Percentiles rank a stretch among this genome's conserved stretches.
Evolutionary conservation across 2,113 vertebrate species (phyloP).

Genomic region (Vombatus ursinus): DNA sequence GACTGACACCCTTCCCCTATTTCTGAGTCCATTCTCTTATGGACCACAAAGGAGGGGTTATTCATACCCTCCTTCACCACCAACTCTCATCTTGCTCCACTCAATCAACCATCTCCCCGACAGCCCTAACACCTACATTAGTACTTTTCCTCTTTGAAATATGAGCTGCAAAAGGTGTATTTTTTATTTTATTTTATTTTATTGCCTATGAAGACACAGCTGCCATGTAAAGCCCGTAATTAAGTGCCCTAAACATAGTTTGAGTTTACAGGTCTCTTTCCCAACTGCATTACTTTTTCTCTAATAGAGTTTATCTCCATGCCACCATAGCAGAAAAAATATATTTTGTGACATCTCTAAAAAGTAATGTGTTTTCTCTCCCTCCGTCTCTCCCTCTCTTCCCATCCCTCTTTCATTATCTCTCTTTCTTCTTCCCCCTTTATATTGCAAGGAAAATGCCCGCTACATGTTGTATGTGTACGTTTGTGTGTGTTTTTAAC

Average conservation of each 20-base stretch:
- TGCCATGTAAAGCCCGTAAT: conserved; percentile 64
- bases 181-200: conserved; percentile 44
- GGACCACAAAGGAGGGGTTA: background rate
- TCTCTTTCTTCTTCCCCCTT: background rate
- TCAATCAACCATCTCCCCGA: conserved; percentile 13
- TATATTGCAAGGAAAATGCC: conserved; percentile 67
- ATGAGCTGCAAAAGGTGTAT: background rate
- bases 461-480: conserved; percentile 59
- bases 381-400: background rate
- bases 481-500: conserved; percentile 64
- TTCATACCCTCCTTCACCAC: background rate
- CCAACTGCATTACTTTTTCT: conserved; percentile 77
- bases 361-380: conserved; percentile 47
- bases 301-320: conserved; percentile 82
- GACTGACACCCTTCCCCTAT: too few relatives aligned
- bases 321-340: conserved; percentile 73
- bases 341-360: conserved; percentile 81
- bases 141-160: background rate
- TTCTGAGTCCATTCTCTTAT: background rate
- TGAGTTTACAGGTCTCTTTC: conserved; percentile 76
- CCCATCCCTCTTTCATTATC: background rate
- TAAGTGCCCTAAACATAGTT: conserved; percentile 79
- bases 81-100: background rate
- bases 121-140: background rate
- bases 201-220: conserved; percentile 68